Percentiles rank a stretch among this genome's conserved stretches.
Evolutionary conservation across 2,888 invertebrate species (phyloP).

Genomic region (Cantharis rustica): DNA sequence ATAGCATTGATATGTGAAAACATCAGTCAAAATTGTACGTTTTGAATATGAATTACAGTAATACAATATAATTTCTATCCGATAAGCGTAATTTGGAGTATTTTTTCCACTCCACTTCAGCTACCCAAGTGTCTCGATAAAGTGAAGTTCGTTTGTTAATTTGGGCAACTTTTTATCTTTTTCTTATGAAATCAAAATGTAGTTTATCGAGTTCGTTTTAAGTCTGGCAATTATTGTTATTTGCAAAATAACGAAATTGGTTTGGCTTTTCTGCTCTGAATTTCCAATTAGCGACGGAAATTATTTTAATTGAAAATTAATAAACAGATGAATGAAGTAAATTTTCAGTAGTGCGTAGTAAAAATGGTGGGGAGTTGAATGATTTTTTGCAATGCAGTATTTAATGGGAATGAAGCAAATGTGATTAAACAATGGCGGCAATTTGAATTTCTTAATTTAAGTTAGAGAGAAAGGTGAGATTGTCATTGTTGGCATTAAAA

Average conservation of each 20-base stretch:
- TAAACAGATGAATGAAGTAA: neutral
- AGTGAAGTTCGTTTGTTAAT: neutral
- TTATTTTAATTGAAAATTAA: neutral
- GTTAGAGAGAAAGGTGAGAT: neutral
- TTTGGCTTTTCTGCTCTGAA: neutral
- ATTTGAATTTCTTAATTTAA: neutral
- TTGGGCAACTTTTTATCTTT: neutral
- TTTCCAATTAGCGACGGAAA: neutral
- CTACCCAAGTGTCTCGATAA: neutral
- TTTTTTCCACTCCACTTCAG: neutral
- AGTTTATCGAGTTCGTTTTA: neutral
- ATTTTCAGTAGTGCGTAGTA: neutral
- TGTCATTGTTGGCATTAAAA: neutral
- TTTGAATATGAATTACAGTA: neutral
- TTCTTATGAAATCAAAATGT: neutral
- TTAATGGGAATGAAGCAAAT: neutral
- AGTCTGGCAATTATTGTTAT: neutral
- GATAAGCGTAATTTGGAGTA: neutral
- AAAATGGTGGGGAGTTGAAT: neutral
- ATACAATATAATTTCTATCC: neutral
- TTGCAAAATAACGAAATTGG: neutral
- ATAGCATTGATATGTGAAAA: neutral
- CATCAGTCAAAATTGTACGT: neutral
- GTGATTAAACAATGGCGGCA: neutral
- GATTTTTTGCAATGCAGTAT: neutral